phyloP scores from a whole-genome alignment of 2,888 invertebrate species.

The Villa cingulata region DNA sequence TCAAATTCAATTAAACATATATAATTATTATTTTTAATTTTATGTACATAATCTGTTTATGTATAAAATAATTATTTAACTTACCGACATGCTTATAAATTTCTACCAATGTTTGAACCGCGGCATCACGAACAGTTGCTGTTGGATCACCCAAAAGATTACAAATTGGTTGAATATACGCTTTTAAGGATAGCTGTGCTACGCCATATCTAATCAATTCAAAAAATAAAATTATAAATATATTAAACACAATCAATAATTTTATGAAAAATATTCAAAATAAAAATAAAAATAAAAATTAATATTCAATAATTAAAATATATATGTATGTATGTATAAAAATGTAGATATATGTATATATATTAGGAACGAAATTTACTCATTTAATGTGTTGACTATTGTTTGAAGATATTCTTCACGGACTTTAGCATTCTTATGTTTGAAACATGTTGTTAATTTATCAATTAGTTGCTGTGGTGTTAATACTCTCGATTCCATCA shows the following conservation, averaged over 20 bases:
- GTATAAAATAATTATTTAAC: slow-evolving; percentile 12
- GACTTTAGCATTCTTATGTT: slow-evolving; percentile 86
- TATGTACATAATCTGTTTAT: too few species aligned
- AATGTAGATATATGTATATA: too few species aligned
- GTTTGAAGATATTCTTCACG: slow-evolving; percentile 77
- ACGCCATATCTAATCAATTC: slow-evolving; percentile 85
- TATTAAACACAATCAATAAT: neutral
- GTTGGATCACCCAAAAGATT: slow-evolving; percentile 77
- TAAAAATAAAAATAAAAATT: neutral
- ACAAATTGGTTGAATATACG: slow-evolving; percentile 69
- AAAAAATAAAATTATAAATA: slow-evolving; percentile 14
- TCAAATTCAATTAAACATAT: too few species aligned
- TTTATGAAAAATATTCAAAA: slow-evolving; percentile 1
- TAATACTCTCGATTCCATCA: slow-evolving; percentile 58
- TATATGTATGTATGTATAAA: too few species aligned
- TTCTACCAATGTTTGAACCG: slow-evolving; percentile 71
- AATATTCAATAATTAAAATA: neutral
- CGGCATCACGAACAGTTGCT: slow-evolving; percentile 73
- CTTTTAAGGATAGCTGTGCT: slow-evolving; percentile 64
- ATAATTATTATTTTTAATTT: too few species aligned
- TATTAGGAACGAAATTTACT: too few species aligned
- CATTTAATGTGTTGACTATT: slow-evolving; percentile 67
- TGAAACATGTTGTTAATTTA: slow-evolving; percentile 51
- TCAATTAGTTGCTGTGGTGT: slow-evolving; percentile 58
- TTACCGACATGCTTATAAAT: slow-evolving; percentile 81